These are phyloP conservation scores for Zaprionus kolodkinae DNA, from an alignment of 1,140 invertebrate species.

Conservation along the genomic window DNA sequence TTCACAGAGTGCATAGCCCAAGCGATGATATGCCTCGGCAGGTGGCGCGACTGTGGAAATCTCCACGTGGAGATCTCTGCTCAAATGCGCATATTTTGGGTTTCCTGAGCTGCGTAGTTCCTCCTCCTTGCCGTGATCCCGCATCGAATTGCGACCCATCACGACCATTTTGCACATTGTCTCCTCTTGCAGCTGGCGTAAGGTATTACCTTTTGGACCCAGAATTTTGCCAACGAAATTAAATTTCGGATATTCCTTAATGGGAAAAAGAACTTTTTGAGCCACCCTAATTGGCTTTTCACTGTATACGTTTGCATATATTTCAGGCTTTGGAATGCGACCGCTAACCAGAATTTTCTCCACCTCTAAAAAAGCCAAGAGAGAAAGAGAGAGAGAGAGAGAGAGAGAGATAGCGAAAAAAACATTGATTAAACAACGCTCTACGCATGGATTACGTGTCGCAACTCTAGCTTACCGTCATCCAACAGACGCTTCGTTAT, in stretches of 20 bases:
- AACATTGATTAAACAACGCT: slow-evolving; percentile 33
- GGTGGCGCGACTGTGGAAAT: slow-evolving; percentile 95
- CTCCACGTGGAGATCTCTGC: slow-evolving; percentile 96
- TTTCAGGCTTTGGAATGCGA: slow-evolving; percentile 86
- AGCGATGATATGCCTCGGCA: slow-evolving; percentile 95
- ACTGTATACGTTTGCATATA: slow-evolving; percentile 93
- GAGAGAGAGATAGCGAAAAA: not conserved
- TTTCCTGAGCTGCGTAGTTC: slow-evolving; percentile 93
- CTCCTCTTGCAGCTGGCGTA: slow-evolving; percentile 96
- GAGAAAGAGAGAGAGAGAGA: not conserved
- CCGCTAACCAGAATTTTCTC: slow-evolving; percentile 87
- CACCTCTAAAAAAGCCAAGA: slow-evolving; percentile 86
- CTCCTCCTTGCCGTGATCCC: slow-evolving; percentile 96
- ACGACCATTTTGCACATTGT: slow-evolving; percentile 98
- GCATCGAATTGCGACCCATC: slow-evolving; percentile 96
- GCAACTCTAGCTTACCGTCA: slow-evolving; percentile 44
- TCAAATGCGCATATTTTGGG: slow-evolving; percentile 96
- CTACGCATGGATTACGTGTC: slow-evolving; percentile 17
- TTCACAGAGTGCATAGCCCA: slow-evolving; percentile 94
- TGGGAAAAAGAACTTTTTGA: slow-evolving; percentile 93
- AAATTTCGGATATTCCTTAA: slow-evolving; percentile 95
- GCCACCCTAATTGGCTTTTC: slow-evolving; percentile 93
- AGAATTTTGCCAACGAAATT: slow-evolving; percentile 98
- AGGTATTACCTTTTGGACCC: slow-evolving; percentile 96
- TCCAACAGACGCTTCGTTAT: slow-evolving; percentile 78